Percentiles rank a stretch among this genome's conserved stretches.
Evolutionary conservation across 2,888 invertebrate genomes (phyloP).

Genomic region (Stenoptilia bipunctidactyla): DNA sequence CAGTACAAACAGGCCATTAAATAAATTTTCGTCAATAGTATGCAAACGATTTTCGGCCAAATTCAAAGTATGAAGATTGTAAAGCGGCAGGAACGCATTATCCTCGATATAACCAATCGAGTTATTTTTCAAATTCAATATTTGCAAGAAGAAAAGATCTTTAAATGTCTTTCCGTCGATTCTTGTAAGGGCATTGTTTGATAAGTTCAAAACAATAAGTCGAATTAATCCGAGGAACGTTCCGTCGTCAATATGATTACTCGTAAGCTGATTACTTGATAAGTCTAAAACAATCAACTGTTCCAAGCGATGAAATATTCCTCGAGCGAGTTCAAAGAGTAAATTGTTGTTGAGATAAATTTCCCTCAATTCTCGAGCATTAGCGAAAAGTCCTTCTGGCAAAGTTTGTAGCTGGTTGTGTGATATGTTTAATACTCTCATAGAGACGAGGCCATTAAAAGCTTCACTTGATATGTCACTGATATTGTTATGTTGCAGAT

Average conservation of each 20-base stretch:
- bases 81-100: conserved; percentile 87
- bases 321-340: conserved; percentile 84
- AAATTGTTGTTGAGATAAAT: conserved; percentile 89
- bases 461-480: conserved; percentile 83
- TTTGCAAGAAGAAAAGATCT: conserved; percentile 88
- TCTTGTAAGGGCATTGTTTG: conserved; percentile 87
- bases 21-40: conserved; percentile 83
- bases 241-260: conserved; percentile 86
- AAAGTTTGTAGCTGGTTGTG: conserved; percentile 86
- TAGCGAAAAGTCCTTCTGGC: conserved; percentile 85
- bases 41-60: conserved; percentile 89
- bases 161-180: conserved; percentile 89
- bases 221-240: conserved; percentile 89
- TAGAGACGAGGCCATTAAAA: conserved; percentile 81
- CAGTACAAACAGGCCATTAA: conserved; percentile 86
- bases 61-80: conserved; percentile 90
- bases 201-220: conserved; percentile 86
- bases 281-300: conserved; percentile 87
- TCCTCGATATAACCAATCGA: conserved; percentile 91
- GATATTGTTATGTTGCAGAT: conserved; percentile 87
- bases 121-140: conserved; percentile 87
- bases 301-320: conserved; percentile 86
- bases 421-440: conserved; percentile 87
- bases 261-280: conserved; percentile 87
- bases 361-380: conserved; percentile 84